These are phyloP conservation scores for Platichthys flesus DNA, from an alignment of 2,113 vertebrate genomes.

Conservation along the genomic window DNA sequence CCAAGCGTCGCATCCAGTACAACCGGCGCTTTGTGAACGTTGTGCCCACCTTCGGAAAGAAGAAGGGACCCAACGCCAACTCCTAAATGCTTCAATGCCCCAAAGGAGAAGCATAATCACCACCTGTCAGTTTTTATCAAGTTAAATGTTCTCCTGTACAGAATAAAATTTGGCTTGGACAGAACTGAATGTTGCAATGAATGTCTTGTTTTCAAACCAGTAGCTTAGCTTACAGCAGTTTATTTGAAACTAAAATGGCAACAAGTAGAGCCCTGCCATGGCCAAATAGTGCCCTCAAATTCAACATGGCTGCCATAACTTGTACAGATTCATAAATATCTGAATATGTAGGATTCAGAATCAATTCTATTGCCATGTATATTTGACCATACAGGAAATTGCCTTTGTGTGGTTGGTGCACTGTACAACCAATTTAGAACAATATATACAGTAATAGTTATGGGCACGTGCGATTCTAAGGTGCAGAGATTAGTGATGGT, in stretches of 20 bases:
- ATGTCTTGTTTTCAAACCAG: neutral
- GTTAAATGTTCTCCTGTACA: constrained; percentile 71
- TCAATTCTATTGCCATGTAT: too few species aligned
- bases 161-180: constrained; percentile 76
- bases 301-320: too few species aligned
- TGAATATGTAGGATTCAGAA: too few species aligned
- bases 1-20: constrained; percentile 88
- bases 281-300: too few species aligned
- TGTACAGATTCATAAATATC: too few species aligned
- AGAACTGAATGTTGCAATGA: neutral
- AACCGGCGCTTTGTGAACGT: constrained; percentile 87
- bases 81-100: constrained; percentile 68
- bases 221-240: neutral
- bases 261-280: too few species aligned
- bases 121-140: constrained; percentile 45
- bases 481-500: too few species aligned
- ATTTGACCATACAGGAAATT: too few species aligned
- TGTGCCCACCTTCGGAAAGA: constrained; percentile 86
- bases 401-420: too few species aligned
- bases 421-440: too few species aligned
- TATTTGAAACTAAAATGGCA: neutral
- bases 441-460: too few species aligned
- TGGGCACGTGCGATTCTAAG: too few species aligned
- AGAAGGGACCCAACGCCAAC: constrained; percentile 88
- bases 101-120: constrained; percentile 5